Evolutionary conservation across 1,140 invertebrate genomes (phyloP).

Genomic region (Drosophila bipectinata): DNA sequence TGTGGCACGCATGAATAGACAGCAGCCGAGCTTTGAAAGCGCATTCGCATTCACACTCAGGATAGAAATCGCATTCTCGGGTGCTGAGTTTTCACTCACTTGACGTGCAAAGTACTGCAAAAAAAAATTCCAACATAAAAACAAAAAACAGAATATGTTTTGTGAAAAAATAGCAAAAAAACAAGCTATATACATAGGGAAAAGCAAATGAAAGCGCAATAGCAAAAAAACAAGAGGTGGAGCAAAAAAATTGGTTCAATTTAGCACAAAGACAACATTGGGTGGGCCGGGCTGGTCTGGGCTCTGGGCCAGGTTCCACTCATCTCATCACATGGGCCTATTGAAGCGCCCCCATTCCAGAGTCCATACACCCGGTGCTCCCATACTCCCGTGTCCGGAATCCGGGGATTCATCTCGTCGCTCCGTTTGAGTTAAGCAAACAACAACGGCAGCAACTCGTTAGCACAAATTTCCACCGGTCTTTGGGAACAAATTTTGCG

Average conservation of each 20-base stretch:
- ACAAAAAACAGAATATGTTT: slow-evolving; percentile 47
- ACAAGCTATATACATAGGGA: slow-evolving; percentile 35
- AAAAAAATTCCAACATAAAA: slow-evolving; percentile 43
- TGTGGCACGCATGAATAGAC: slow-evolving; percentile 70
- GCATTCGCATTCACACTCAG: slow-evolving; percentile 59
- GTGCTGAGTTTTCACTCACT: slow-evolving; percentile 70
- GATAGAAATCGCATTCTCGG: slow-evolving; percentile 44
- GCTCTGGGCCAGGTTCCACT: slow-evolving; percentile 13
- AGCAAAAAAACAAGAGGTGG: slow-evolving; percentile 39
- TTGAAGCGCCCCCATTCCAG: slow-evolving; percentile 37
- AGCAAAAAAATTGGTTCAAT: slow-evolving; percentile 75
- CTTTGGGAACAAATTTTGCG: slow-evolving; percentile 11
- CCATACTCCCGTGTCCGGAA: slow-evolving; percentile 4
- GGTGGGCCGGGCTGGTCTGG: slow-evolving; percentile 11
- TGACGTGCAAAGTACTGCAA: slow-evolving; percentile 77
- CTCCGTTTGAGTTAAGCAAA: slow-evolving; percentile 52
- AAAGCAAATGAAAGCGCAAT: slow-evolving; percentile 73
- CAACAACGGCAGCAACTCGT: slow-evolving; percentile 76
- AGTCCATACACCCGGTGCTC: neutral
- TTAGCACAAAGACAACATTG: slow-evolving; percentile 71
- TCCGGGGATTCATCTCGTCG: slow-evolving; percentile 5
- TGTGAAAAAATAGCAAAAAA: slow-evolving; percentile 31
- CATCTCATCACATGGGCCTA: slow-evolving; percentile 55
- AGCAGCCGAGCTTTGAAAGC: slow-evolving; percentile 63
- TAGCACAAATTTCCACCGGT: slow-evolving; percentile 68